Evolutionary conservation across 2,797 vertebrate species (phyloP).

Genomic region (Bovichtus diacanthus): DNA sequence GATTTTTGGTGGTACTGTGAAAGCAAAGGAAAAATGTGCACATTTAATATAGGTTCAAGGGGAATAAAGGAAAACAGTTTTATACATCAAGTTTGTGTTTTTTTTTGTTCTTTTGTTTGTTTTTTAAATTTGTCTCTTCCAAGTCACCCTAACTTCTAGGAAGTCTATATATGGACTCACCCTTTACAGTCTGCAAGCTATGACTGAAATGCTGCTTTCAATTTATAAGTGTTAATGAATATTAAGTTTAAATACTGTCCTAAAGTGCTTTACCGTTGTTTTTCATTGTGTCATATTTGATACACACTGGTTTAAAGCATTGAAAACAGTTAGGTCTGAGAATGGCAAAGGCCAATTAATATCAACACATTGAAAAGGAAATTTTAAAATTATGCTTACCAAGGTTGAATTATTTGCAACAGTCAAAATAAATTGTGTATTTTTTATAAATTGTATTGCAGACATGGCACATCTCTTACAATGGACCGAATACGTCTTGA

Average conservation of each 20-base stretch:
- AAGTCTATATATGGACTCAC: not conserved
- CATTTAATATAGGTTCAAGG: not conserved
- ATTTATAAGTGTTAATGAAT: not conserved
- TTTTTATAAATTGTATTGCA: not conserved
- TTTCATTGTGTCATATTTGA: not conserved
- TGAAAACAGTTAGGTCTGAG: not conserved
- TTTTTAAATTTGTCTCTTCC: not conserved
- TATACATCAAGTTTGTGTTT: not conserved
- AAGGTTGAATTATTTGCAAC: not conserved
- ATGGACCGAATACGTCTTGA: not conserved
- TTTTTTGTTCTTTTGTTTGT: not conserved
- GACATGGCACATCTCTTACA: not conserved
- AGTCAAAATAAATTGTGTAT: not conserved
- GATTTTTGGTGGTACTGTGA: constrained; percentile 86
- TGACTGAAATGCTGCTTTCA: not conserved
- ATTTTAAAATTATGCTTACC: not conserved
- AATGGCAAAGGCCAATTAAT: not conserved
- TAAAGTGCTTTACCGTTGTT: not conserved
- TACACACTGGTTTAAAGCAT: not conserved
- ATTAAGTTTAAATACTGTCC: not conserved
- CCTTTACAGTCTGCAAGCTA: not conserved
- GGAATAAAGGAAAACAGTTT: not conserved
- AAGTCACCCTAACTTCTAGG: not conserved
- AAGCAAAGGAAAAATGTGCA: constrained; percentile 22
- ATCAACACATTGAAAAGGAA: not conserved